Base-by-base conservation (phyloP, 2,113 vertebrate species). In the Eulemur macaco region DNA sequence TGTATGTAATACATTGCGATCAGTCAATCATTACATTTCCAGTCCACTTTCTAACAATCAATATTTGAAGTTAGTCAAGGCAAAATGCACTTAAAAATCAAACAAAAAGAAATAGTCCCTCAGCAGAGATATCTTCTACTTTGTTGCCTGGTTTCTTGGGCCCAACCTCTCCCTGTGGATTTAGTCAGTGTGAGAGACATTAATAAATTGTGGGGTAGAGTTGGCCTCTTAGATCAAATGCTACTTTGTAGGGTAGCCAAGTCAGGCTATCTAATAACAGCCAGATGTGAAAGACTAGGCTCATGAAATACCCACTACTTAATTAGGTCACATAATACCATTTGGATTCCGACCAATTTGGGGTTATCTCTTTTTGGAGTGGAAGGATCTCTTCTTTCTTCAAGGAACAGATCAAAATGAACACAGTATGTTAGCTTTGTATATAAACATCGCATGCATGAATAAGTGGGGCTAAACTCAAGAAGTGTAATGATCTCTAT, bases 1-100 rank as follows among this genome's bases (percentile, higher is more conserved):
- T 98, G 98, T 98, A 96, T 98, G 98, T 98, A 98, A 98, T 98
- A 98, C 98, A 98, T 98, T 98, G 98, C 81, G 97, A 98, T 98
- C 97, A 98, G 96, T 98, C 97, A 96, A 98, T 98, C 97, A 98
- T 98, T 98, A 96, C 96, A 93, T 95, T 98, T 98, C 98, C 93
- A 97, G 98, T 98, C 96, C 97, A 98, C 98, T 98, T 98, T 97
- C 85, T 98, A 97, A 98, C 96, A 98, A 98, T 97, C 93, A 97
- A 95, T 85, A 84, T 93, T 96, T 98, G 98, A 98, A 98, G 96
- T 85, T 96, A 98, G 96, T 89, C 85, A 50, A 98, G 87, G 96
- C 88, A 98, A 98, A 98, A 97, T 14, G 56, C 25, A 68, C 91
- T 83, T 95, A 96, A 74, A 97, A 94, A 92, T 73, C 87, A 94